These are phyloP conservation scores for Tarsius wallacei DNA, from an alignment of 2,797 vertebrate species.

Conservation along the genomic window DNA sequence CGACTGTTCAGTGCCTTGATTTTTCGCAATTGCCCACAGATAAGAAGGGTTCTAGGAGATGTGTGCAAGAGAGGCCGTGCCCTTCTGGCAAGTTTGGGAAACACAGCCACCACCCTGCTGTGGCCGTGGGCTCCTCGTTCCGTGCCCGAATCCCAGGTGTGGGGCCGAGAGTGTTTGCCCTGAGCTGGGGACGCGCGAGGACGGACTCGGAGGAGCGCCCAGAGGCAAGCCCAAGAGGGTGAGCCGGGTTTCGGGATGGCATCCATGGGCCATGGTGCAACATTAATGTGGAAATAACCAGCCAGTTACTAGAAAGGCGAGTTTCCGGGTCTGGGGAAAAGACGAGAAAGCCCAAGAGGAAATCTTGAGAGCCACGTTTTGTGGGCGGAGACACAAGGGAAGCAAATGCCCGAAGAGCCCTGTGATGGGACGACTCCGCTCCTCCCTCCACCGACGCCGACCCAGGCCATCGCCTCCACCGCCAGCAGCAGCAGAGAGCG, in stretches of 20 bases:
- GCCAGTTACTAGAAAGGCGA: neutral
- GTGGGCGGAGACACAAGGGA: no score
- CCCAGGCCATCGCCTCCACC: accelerated
- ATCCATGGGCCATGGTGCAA: no score
- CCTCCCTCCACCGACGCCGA: neutral
- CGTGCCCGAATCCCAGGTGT: no score
- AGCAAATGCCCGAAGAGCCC: no score
- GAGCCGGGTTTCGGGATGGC: no score
- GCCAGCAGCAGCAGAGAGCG: neutral
- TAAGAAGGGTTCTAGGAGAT: neutral
- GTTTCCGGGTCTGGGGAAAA: neutral
- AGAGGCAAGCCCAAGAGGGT: neutral
- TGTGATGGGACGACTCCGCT: neutral
- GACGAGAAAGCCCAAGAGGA: no score
- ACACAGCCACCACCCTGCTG: neutral
- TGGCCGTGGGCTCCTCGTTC: neutral
- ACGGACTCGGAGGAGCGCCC: no score
- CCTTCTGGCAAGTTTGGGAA: neutral
- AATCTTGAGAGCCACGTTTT: neutral
- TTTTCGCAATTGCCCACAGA: neutral
- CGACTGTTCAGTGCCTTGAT: neutral
- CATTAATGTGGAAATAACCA: neutral
- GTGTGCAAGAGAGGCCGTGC: neutral
- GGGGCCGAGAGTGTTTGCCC: neutral
- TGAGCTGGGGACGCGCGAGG: neutral